Evolutionary conservation across 2,888 invertebrate species (phyloP), one percentile per base, ranked within the genome.

Genomic region (Theristus sp.): DNA sequence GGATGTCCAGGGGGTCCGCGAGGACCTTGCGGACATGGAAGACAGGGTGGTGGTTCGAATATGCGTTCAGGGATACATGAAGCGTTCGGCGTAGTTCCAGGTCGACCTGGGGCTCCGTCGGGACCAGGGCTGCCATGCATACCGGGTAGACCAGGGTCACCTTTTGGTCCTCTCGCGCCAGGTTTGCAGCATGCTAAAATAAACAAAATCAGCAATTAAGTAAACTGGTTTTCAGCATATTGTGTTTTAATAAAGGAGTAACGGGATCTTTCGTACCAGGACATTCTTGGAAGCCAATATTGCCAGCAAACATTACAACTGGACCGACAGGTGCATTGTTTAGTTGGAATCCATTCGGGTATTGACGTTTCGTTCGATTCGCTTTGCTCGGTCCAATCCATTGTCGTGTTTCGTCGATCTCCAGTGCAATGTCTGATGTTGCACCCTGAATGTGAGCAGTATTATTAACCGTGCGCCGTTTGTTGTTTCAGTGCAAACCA

Each of bases 21-120:
- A 6, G 67, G 66, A 0, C 68, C 59, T 29, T 71, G 70, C 2
- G 71, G 71, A 59, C 73, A 73, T 20, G 73, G 73, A 20, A 73
- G 66, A 60, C 73, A 73, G 56, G 73, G 73, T 24, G 71, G 73
- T 24, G 73, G 73, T 63, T 73, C 73, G 64, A 73, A 73, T 17
- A 70, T 65, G 57, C 72, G 60, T 59, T 73, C 72, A 6, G 73
- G 73, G 31, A 73, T 70, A 59, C 73, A 73, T 1, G 71, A 68
- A 1, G 73, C 71, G 60, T 73, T 73, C 22, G 73, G 73, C 1
- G 72, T 72, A 13, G 69, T 69, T 60, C 72, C 72, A 2, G 72
- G 72, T 38, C 72, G 64, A 22, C 71, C 71, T n/a, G 69, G 70
- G 13, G 65, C 71, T 49, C 72, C 72, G 58, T 73, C 69, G 1